A percentile compares a stretch with the other conserved stretches of the same genome.
phyloP scores from a whole-genome alignment of 2,888 invertebrate species.

The Chirona hameri region DNA sequence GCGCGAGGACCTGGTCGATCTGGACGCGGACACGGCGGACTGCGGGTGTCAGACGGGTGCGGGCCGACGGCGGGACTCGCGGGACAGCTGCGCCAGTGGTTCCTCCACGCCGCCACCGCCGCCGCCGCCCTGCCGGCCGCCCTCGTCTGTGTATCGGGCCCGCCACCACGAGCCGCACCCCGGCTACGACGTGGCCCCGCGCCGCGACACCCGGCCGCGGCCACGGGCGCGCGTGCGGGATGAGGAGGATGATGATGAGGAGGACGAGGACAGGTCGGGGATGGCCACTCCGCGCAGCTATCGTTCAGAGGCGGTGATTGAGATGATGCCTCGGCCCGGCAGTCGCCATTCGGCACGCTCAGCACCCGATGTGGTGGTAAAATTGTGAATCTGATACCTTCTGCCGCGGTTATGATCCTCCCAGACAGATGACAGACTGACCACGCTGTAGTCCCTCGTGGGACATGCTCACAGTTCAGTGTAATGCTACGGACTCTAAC shows the following conservation, averaged over 20 bases:
- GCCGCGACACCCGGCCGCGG: no score
- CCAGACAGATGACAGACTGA: no score
- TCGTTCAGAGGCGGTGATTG: conserved; percentile 60
- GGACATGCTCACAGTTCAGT: no score
- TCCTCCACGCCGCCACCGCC: conserved; percentile 8
- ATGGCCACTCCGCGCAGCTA: conserved; percentile 45
- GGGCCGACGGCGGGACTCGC: neutral
- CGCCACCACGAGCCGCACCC: neutral
- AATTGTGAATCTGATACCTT: conserved; percentile 61
- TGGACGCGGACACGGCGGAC: neutral
- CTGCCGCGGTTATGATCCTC: no score
- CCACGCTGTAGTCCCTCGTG: no score
- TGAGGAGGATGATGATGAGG: neutral
- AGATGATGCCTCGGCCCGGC: conserved; percentile 63
- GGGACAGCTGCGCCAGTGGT: conserved; percentile 6
- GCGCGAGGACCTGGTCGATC: neutral
- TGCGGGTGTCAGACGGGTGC: conserved; percentile 2
- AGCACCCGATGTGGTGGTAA: conserved; percentile 84
- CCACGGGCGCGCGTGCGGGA: neutral
- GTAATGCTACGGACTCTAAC: no score
- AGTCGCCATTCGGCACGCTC: conserved; percentile 80
- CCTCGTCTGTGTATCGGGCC: neutral
- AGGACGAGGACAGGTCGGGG: neutral
- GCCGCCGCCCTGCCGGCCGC: neutral
- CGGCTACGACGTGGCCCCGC: neutral